Evolutionary conservation across 1,140 invertebrate species (phyloP), one percentile per base, ranked within the genome.

Genomic region (Hylaeus volcanicus): DNA sequence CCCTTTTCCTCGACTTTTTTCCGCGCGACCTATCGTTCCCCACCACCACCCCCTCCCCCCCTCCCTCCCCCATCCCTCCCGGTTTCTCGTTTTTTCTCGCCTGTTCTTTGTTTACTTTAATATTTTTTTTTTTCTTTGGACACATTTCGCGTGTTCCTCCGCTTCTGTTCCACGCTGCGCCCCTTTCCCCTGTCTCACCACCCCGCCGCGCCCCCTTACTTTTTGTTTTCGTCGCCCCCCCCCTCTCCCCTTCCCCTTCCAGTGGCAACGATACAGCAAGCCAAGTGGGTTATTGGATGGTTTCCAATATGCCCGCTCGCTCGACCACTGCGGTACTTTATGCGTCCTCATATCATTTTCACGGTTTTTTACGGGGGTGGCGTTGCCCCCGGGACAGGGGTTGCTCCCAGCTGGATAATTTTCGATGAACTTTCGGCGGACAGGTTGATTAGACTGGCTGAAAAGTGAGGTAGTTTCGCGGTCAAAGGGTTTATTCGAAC

Each of bases 221-320:
- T 70, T 70, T 70, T 56, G 55, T 58, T 63, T 60, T 80, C 72
- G 78, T 80, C 66, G 51, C 43, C 53, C 63, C 58, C 66, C 26
- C 26, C 26, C 26, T 26, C 26, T 26, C 26, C 26, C 26, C 0
- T 26, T 26, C 26, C 26, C 26, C 26, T 26, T 1, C 45, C 51
- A 48, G 71, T 26, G 26, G 51, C 56, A 55, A 66, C 75, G 75
- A 79, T 79, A 82, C 75, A 82, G 51, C 68, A 70, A 74, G 65
- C 82, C 79, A 84, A 84, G 72, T 77, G 73, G 82, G 79, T 82
- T 84, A 84, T 84, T 84, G 79, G 82, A 84, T 77, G 68, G 79
- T 84, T 81, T 84, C 82, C 82, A 84, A 81, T 84, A 84, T 84
- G 79, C 74, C 74, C 45, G 72, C 64, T 61, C 55, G 72, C 66